A percentile compares a stretch with the other conserved stretches of the same genome.
Conservation (phyloP, 2,888 invertebrate genomes). For the Bellardia bayeri region DNA sequence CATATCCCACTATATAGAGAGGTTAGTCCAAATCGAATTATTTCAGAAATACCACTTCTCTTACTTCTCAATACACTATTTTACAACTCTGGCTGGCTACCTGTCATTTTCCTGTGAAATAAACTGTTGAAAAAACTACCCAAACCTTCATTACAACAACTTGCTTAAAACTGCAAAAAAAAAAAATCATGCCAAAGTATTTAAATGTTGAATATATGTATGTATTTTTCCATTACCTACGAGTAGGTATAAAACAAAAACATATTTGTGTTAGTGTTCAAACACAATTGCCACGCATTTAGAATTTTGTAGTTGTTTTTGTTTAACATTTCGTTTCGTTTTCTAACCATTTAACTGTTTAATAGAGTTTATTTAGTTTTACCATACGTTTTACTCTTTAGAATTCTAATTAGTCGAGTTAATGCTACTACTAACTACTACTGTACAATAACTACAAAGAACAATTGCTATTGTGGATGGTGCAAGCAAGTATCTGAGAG, state of each 20-base stretch:
- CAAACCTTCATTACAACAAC: background rate
- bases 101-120: background rate
- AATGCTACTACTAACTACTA: slow-evolving; percentile 19
- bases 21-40: too few species aligned
- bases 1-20: too few species aligned
- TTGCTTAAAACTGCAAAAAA: slow-evolving; percentile 21
- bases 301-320: slow-evolving; percentile 64
- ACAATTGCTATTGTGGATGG: slow-evolving; percentile 19
- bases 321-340: slow-evolving; percentile 46
- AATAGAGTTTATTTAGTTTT: slow-evolving; percentile 61
- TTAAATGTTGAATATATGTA: slow-evolving; percentile 63
- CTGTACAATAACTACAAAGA: background rate
- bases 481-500: background rate
- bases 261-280: slow-evolving; percentile 25
- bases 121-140: too few species aligned
- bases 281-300: slow-evolving; percentile 69
- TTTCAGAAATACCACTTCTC: too few species aligned
- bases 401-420: slow-evolving; percentile 71
- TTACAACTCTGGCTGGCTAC: slow-evolving; percentile 1
- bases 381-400: slow-evolving; percentile 45
- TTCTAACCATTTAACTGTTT: slow-evolving; percentile 70
- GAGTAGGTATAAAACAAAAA: too few species aligned
- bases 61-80: background rate
- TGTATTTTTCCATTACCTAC: slow-evolving; percentile 36
- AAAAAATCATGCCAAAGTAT: slow-evolving; percentile 66